Evolutionary conservation across 1,140 invertebrate genomes (phyloP).

Genomic region (Venustaconcha ellipsiformis): DNA sequence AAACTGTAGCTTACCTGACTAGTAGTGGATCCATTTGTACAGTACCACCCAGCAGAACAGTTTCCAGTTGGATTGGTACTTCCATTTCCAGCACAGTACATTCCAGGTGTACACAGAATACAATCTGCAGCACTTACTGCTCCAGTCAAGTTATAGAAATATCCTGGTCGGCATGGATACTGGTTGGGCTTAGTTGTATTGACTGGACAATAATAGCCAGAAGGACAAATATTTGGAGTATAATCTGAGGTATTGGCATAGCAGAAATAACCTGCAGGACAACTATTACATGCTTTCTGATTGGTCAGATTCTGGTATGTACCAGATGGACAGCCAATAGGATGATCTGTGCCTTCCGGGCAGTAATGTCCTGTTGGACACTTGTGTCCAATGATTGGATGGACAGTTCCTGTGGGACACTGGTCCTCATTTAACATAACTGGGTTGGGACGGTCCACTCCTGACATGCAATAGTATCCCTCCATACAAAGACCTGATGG

Average conservation of each 20-base stretch:
- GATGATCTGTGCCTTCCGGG: conserved; percentile 56
- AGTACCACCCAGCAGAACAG: conserved; percentile 64
- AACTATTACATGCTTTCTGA: conserved; percentile 57
- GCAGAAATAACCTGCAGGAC: conserved; percentile 62
- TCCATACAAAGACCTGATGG: conserved; percentile 53
- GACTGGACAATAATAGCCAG: conserved; percentile 58
- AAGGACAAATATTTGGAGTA: conserved; percentile 52
- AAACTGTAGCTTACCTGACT: conserved; percentile 36
- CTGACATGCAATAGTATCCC: conserved; percentile 61
- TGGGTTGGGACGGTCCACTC: conserved; percentile 55
- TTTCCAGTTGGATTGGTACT: conserved; percentile 55
- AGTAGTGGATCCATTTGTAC: conserved; percentile 54
- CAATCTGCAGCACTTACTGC: conserved; percentile 35
- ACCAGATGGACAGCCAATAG: conserved; percentile 62
- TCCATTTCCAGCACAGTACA: conserved; percentile 60
- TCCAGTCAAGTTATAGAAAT: conserved; percentile 54
- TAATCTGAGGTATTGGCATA: conserved; percentile 60
- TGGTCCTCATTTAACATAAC: conserved; percentile 57
- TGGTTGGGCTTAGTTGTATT: conserved; percentile 56
- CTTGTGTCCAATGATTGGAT: conserved; percentile 61
- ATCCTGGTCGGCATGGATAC: conserved; percentile 57
- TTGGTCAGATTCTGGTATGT: conserved; percentile 60
- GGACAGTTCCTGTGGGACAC: conserved; percentile 57
- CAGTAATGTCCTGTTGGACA: conserved; percentile 66
- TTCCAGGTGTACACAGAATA: conserved; percentile 52